Conservation (phyloP, 1,140 invertebrate genomes). For the Mamestra configurata region DNA sequence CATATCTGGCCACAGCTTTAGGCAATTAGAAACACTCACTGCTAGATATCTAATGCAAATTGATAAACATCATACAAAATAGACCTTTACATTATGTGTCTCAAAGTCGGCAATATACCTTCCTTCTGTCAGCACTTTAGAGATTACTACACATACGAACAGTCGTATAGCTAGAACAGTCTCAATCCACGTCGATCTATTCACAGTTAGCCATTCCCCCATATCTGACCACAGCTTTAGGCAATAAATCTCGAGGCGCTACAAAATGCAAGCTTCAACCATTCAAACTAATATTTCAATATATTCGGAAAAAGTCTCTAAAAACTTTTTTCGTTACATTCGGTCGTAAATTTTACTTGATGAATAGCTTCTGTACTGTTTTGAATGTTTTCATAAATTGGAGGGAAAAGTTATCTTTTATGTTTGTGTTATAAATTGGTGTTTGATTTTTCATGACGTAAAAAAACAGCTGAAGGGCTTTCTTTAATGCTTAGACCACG, state of each 20-base stretch:
- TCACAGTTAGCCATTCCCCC: too few relatives aligned
- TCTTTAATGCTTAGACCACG: background rate
- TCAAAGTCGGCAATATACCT: too few relatives aligned
- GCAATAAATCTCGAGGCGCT: constrained; percentile 4
- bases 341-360: constrained; percentile 32
- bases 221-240: constrained; percentile 5
- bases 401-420: background rate
- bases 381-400: constrained; percentile 22
- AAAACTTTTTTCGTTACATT: constrained; percentile 8
- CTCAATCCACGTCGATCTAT: too few relatives aligned
- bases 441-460: constrained; percentile 10
- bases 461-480: too few relatives aligned
- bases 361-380: constrained; percentile 25
- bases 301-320: background rate
- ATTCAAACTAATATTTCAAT: constrained; percentile 19
- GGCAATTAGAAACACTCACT: too few relatives aligned
- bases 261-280: background rate
- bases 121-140: too few relatives aligned
- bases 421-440: constrained; percentile 14
- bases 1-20: too few relatives aligned
- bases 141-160: too few relatives aligned
- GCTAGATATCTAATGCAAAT: too few relatives aligned
- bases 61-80: too few relatives aligned
- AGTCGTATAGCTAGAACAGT: too few relatives aligned
- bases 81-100: too few relatives aligned